Base-by-base conservation (phyloP, 2,888 invertebrate genomes). In the Geophilus truncorum region DNA sequence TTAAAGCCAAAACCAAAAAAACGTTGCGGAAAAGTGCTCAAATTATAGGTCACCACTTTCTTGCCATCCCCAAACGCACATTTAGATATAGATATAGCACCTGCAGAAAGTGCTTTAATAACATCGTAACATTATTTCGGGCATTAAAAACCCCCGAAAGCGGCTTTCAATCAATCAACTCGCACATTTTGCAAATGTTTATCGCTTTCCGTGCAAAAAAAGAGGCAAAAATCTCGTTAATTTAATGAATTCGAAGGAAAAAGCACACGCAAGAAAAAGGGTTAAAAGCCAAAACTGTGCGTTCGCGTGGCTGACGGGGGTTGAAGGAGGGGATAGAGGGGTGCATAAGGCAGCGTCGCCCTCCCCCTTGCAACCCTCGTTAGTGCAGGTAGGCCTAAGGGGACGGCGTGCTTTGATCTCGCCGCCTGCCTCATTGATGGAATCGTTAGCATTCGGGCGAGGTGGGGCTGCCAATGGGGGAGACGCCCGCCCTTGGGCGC, bases 361-460 rank as follows among this genome's bases (percentile, higher is more conserved):
- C 15, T 70, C n/a, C 15, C 70, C 70, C 25, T 15, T 15, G 70
- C 51, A 32, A 77, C 77, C 36, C 77, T 77, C 77, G 77, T 77
- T 77, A 77, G 77, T 36, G 34, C 77, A 77, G 77, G 77, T 77
- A 36, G 77, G 77, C 77, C 34, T 32, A 18, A 34, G 34, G 77
- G 32, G 18, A 32, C 77, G 77, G 77, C 77, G 9, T 34, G 77
- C 77, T 77, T 77, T 77, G 77, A 77, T 34, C 30, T 77, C 30
- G 32, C 34, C 77, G 18, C 18, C 34, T 36, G 77, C 18, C 36
- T 77, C 32, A 77, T 77, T 77, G 77, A 77, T 77, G 32, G 9
- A 77, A 77, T 77, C 77, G 77, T 77, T 77, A 77, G 5, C 32
- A 77, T 77, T 18, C 18, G 77, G 30, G 34, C 77, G 77, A 77